Conservation (phyloP, 2,797 vertebrate genomes). For the Somateria mollissima region DNA sequence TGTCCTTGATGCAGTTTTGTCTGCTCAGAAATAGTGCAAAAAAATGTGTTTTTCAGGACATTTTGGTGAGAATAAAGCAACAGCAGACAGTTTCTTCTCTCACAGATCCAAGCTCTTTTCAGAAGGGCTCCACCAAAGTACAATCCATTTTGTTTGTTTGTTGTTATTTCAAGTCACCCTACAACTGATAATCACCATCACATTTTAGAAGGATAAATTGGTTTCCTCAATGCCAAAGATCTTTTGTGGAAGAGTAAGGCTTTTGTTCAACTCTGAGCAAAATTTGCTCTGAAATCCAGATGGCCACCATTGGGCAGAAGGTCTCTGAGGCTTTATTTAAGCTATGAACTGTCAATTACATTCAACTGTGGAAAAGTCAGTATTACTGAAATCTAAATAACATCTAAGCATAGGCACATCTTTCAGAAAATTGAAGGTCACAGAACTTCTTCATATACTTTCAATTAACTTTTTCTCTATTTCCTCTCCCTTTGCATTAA, state of each 20-base stretch:
- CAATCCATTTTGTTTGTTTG: background rate
- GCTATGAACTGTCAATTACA: background rate
- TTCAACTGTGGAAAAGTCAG: background rate
- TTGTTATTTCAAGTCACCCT: background rate
- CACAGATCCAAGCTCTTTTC: background rate
- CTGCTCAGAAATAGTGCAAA: background rate
- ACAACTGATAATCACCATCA: background rate
- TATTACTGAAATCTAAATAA: background rate
- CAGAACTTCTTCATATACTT: background rate
- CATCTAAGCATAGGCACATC: background rate
- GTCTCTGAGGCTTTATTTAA: background rate
- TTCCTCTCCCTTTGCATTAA: background rate
- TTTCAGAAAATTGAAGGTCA: background rate
- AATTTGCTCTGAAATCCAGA: background rate
- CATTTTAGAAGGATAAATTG: background rate
- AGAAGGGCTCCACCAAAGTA: background rate
- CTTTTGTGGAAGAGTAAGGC: background rate
- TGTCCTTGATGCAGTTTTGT: background rate
- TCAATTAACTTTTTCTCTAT: background rate
- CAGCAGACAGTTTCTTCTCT: background rate
- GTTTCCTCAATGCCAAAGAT: background rate
- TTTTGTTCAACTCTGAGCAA: background rate
- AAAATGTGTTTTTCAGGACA: background rate
- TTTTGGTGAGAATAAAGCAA: background rate
- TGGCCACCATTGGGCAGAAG: rapidly evolving